phyloP scores from a whole-genome alignment of 2,888 invertebrate species.

The Diarsia rubi region DNA sequence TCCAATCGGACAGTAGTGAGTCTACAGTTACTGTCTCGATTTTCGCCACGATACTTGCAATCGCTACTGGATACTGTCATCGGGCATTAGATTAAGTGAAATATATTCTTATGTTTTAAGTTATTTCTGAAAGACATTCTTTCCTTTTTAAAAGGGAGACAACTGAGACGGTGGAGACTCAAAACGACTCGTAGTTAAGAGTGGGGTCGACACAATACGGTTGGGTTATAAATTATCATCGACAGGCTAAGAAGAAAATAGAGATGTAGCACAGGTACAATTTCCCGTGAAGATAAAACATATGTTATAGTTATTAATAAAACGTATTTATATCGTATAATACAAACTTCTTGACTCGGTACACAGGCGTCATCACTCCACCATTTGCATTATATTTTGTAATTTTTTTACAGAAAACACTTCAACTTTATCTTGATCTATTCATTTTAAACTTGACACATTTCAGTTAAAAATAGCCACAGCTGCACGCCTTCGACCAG shows the following conservation, averaged over 20 bases:
- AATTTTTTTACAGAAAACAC: slow-evolving; percentile 23
- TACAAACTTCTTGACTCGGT: slow-evolving; percentile 20
- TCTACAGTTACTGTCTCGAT: not conserved
- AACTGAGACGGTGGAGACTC: not conserved
- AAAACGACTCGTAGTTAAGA: not conserved
- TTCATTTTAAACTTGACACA: slow-evolving; percentile 40
- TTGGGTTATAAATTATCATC: too few relatives aligned
- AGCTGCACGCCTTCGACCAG: slow-evolving; percentile 22
- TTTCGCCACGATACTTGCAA: too few relatives aligned
- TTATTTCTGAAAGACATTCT: not conserved
- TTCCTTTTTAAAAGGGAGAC: not conserved
- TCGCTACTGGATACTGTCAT: too few relatives aligned
- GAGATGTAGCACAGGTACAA: not conserved
- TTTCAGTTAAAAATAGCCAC: slow-evolving; percentile 39
- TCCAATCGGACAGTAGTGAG: not conserved
- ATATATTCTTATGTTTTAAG: not conserved
- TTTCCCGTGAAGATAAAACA: not conserved
- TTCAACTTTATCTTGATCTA: slow-evolving; percentile 39
- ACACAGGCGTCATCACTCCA: slow-evolving; percentile 23
- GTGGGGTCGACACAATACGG: not conserved
- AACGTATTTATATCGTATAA: not conserved
- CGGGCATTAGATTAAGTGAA: not conserved
- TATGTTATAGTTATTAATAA: not conserved
- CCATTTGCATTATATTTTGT: not conserved
- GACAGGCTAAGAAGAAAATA: not conserved